phyloP scores from a whole-genome alignment of 2,888 invertebrate species.

The Archaeoteleia sp. region DNA sequence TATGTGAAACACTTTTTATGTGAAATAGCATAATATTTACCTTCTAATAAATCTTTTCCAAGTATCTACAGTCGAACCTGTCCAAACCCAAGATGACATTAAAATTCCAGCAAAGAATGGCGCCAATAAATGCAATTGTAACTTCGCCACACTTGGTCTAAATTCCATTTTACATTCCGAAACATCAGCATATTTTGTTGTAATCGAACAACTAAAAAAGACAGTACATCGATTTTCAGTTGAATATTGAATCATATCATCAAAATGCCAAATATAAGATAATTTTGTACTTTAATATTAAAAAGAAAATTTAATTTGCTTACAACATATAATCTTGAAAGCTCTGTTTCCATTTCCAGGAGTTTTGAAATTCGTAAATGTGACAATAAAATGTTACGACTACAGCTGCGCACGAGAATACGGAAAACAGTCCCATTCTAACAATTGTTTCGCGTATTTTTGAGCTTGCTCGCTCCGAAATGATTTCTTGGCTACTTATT shows the following conservation, averaged over 20 bases:
- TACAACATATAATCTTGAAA: constrained; percentile 89
- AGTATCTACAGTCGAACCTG: constrained; percentile 86
- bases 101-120: constrained; percentile 90
- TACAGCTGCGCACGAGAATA: constrained; percentile 85
- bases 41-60: constrained; percentile 91
- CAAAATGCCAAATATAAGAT: too few species aligned
- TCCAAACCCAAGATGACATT: constrained; percentile 97
- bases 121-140: constrained; percentile 88
- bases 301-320: too few species aligned
- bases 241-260: too few species aligned
- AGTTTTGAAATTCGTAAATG: constrained; percentile 86
- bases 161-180: constrained; percentile 80
- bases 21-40: too few species aligned
- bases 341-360: constrained; percentile 84
- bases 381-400: constrained; percentile 89
- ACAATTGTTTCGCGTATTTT: constrained; percentile 92
- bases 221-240: not conserved
- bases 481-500: constrained; percentile 88
- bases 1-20: too few species aligned
- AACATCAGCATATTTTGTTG: constrained; percentile 67
- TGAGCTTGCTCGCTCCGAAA: constrained; percentile 87
- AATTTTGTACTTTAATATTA: too few species aligned
- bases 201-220: constrained; percentile 75
- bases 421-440: constrained; percentile 87
- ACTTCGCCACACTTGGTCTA: constrained; percentile 87